phyloP scores from a whole-genome alignment of 2,113 vertebrate species.

The Entelurus aequoreus region DNA sequence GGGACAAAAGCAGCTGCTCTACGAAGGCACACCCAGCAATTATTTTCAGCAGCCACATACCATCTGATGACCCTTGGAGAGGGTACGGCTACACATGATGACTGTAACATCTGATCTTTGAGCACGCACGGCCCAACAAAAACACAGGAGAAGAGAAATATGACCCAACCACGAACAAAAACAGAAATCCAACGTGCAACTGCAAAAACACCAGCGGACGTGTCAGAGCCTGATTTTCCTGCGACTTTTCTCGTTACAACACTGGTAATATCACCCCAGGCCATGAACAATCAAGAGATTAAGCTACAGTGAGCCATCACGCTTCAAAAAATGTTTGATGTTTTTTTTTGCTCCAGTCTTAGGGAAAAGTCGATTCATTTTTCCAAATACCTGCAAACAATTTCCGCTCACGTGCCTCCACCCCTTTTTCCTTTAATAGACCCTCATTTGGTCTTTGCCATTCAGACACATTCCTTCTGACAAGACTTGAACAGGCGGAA shows the following conservation, averaged over 20 bases:
- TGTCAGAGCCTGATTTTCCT: constrained; percentile 31
- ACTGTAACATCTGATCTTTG: constrained; percentile 22
- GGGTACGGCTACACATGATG: constrained; percentile 40
- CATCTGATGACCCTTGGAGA: constrained; percentile 55
- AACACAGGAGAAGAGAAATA: constrained; percentile 6
- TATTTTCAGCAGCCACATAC: constrained; percentile 68
- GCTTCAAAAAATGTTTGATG: background rate
- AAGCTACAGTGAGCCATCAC: constrained; percentile 13
- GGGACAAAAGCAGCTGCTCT: constrained; percentile 73
- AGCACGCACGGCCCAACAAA: constrained; percentile 13
- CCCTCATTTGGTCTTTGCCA: constrained; percentile 62
- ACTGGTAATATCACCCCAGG: constrained; percentile 46
- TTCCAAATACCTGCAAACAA: constrained; percentile 73
- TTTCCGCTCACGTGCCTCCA: constrained; percentile 67
- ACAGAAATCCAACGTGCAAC: constrained; percentile 13
- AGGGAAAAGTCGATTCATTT: constrained; percentile 64
- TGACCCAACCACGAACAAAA: constrained; percentile 7
- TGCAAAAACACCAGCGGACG: constrained; percentile 17
- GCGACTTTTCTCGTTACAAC: constrained; percentile 21
- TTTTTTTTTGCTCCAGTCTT: constrained; percentile 50
- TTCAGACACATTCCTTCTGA: constrained; percentile 73
- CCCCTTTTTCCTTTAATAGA: constrained; percentile 59
- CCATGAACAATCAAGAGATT: constrained; percentile 58
- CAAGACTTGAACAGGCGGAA: constrained; percentile 63
- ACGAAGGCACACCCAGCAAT: constrained; percentile 70